Evolutionary conservation across 2,888 invertebrate species (phyloP), one percentile per base, ranked within the genome.

Genomic region (Peribatodes rhomboidaria): DNA sequence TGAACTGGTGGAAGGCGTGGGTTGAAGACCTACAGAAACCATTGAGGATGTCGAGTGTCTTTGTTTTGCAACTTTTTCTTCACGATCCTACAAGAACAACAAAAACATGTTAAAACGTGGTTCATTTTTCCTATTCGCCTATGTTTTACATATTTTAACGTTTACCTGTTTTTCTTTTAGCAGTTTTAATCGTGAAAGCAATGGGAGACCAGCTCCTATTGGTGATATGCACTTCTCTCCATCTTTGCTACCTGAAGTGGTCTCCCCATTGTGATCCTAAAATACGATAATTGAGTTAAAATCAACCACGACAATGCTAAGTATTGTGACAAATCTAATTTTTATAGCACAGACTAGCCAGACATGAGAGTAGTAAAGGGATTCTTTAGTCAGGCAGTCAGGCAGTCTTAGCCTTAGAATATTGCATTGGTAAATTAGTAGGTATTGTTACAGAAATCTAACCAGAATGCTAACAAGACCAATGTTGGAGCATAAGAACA

Each of bases 91-190:
- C 2, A 57, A 63, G 37, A 35, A 35, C 8, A 16, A 75, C 79
- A 66, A 64, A 49, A 11, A 27, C 33, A 52, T 31, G 0, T 31
- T 1, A 4, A 16, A 31, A 49, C 10, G 2, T 16, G 8, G 9
- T 31, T 49, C 16, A 22, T 47, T 9, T 1, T 31, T 13, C 7
- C 20, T 44, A 4, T 9, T 3, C 0, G 9, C 8, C 4, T 7
- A 47, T 8, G 14, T 31, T 14, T n/a, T 47, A 10, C 4, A 47
- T 31, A 11, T 14, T 16, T 31, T 31, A 47, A 7, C 13, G 9
- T 3, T 8, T 75, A 96, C 96, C 89, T 98, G 97, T 86, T 97
- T 97, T 84, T 98, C 97, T 85, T 97, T 97, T 0, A 98, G 94
- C 46, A 98, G 89, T 78, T 97, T 96, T 55, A 98, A 89, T 62